Evolutionary conservation across 1,140 invertebrate genomes (phyloP).

Genomic region (Drosophila athabasca): DNA sequence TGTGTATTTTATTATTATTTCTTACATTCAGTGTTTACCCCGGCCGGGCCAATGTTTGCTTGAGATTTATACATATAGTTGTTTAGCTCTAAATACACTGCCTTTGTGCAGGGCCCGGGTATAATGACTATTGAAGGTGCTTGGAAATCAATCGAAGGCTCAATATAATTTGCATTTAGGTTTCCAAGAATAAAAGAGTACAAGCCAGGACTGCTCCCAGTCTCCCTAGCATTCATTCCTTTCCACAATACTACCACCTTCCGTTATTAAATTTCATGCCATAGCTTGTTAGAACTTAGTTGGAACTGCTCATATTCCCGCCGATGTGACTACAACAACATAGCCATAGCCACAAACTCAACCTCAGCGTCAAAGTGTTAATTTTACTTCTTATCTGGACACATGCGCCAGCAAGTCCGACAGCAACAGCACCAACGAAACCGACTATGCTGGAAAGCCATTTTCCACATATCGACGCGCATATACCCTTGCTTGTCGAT

Average conservation of each 20-base stretch:
- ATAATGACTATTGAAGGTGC: conserved; percentile 2
- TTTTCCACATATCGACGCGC: too few species aligned
- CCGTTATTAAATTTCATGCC: not conserved
- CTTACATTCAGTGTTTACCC: conserved; percentile 47
- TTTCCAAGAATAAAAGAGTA: too few species aligned
- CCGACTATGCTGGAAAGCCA: too few species aligned
- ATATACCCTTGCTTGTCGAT: too few species aligned
- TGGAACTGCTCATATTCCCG: conserved; percentile 20
- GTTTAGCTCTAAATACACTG: conserved; percentile 17
- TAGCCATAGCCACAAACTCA: not conserved
- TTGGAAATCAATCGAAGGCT: not conserved
- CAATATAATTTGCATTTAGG: not conserved
- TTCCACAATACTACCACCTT: conserved; percentile 6
- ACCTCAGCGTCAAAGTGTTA: conserved; percentile 50
- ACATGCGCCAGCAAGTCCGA: conserved; percentile 45
- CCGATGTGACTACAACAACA: not conserved
- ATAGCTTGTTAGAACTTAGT: conserved; percentile 25
- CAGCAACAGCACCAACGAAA: conserved; percentile 15
- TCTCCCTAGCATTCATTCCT: too few species aligned
- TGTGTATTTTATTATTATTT: conserved; percentile 40
- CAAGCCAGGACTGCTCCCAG: too few species aligned
- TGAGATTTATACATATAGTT: conserved; percentile 31
- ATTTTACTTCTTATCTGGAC: conserved; percentile 66
- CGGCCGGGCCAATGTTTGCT: conserved; percentile 20
- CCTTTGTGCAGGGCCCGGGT: not conserved